These are phyloP conservation scores for Lasioglossum lativentre DNA, from an alignment of 2,888 invertebrate genomes.

Conservation along the genomic window DNA sequence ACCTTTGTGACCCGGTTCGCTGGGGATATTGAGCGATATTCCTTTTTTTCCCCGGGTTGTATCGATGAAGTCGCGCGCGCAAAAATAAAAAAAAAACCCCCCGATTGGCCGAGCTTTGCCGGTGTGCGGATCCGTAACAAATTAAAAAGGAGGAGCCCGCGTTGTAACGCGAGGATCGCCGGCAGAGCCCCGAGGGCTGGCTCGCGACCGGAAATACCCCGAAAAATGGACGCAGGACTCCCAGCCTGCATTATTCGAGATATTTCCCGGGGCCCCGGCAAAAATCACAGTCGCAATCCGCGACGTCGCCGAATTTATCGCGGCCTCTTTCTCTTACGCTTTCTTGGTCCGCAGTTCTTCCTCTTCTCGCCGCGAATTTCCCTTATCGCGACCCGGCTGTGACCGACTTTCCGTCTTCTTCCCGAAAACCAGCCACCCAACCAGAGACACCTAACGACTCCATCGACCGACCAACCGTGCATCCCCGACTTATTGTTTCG, in stretches of 20 bases:
- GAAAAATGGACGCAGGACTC: not conserved
- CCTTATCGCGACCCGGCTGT: constrained; percentile 58
- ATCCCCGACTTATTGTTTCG: not conserved
- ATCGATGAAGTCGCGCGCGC: not conserved
- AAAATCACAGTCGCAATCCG: not conserved
- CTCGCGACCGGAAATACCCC: constrained; percentile 6
- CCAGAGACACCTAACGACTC: not conserved
- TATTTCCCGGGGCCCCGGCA: not conserved
- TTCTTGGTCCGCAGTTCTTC: constrained; percentile 3
- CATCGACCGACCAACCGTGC: not conserved
- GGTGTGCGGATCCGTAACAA: not conserved
- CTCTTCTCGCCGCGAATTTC: constrained; percentile 53
- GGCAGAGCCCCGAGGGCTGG: constrained; percentile 11
- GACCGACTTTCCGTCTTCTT: constrained; percentile 58
- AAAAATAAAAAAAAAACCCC: not conserved
- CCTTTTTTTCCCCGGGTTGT: not conserved
- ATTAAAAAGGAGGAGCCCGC: constrained; percentile 24
- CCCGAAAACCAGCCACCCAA: not conserved
- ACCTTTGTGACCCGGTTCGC: constrained; percentile 3
- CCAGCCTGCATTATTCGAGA: not conserved
- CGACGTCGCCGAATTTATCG: constrained; percentile 46
- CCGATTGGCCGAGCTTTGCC: not conserved
- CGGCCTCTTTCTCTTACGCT: constrained; percentile 14
- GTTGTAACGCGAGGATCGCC: not conserved
- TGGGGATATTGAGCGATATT: not conserved